These are phyloP conservation scores for Temnopleurus reevesii DNA, from an alignment of 53 echinoderm and acorn worm genomes.

Conservation along the genomic window DNA sequence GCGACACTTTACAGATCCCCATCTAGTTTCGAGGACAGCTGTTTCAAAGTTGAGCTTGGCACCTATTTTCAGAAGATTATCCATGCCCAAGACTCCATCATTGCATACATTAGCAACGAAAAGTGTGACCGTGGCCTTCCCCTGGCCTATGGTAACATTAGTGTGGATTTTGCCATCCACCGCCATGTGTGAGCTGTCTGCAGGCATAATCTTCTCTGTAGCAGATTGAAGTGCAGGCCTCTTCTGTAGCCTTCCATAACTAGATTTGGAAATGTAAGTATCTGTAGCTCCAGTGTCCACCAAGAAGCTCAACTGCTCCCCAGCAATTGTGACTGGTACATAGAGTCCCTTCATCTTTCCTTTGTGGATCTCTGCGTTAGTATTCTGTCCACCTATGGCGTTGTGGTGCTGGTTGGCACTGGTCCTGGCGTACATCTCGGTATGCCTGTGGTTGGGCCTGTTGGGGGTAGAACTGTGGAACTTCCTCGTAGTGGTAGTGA, in stretches of 20 bases:
- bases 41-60: not conserved
- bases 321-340: not conserved
- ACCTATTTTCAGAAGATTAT: conserved; percentile 26
- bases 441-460: not conserved
- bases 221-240: not conserved
- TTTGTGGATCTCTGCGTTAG: no score
- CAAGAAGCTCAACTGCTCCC: not conserved
- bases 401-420: not conserved
- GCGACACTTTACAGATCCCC: not conserved
- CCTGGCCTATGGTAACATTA: conserved; percentile 3
- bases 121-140: not conserved
- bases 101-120: conserved; percentile 26
- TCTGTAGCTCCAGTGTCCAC: conserved; percentile 38
- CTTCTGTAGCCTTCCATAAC: not conserved
- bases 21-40: not conserved
- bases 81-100: conserved; percentile 10
- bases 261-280: not conserved
- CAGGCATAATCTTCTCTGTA: not conserved
- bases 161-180: not conserved
- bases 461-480: not conserved
- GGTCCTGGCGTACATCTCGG: not conserved
- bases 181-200: not conserved
- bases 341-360: not conserved
- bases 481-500: not conserved
- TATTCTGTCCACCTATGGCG: no score